Evolutionary conservation across 2,888 invertebrate species (phyloP).

Genomic region (Agriotes lineatus): DNA sequence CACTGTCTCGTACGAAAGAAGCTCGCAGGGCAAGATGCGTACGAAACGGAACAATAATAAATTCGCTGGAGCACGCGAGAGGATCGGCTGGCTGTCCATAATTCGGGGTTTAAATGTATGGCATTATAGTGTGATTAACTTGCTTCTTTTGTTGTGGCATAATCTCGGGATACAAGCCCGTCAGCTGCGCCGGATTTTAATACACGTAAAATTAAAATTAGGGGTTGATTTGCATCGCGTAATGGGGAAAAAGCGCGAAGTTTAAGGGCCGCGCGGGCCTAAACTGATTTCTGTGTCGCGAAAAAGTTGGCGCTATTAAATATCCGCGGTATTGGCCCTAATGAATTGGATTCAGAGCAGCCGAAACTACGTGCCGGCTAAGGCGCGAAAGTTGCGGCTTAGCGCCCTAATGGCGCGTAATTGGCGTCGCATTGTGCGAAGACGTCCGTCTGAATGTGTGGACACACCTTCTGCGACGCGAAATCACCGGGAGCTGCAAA

Average conservation of each 20-base stretch:
- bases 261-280: slow-evolving; percentile 48
- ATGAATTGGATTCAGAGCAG: slow-evolving; percentile 55
- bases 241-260: slow-evolving; percentile 68
- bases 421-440: slow-evolving; percentile 55
- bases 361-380: slow-evolving; percentile 50
- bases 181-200: slow-evolving; percentile 71
- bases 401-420: slow-evolving; percentile 50
- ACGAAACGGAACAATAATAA: no score
- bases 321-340: slow-evolving; percentile 52
- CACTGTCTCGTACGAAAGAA: no score
- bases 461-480: slow-evolving; percentile 53
- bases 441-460: slow-evolving; percentile 53
- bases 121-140: slow-evolving; percentile 63
- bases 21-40: no score
- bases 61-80: slow-evolving; percentile 19
- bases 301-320: slow-evolving; percentile 50
- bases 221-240: slow-evolving; percentile 72
- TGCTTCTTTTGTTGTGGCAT: slow-evolving; percentile 63
- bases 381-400: slow-evolving; percentile 51
- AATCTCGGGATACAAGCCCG: slow-evolving; percentile 64
- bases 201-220: slow-evolving; percentile 74
- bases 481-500: slow-evolving; percentile 46
- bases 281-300: slow-evolving; percentile 45
- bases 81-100: slow-evolving; percentile 50
- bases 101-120: slow-evolving; percentile 57